Conservation (phyloP, 1,140 invertebrate species). For the Bemisia tabaci region DNA sequence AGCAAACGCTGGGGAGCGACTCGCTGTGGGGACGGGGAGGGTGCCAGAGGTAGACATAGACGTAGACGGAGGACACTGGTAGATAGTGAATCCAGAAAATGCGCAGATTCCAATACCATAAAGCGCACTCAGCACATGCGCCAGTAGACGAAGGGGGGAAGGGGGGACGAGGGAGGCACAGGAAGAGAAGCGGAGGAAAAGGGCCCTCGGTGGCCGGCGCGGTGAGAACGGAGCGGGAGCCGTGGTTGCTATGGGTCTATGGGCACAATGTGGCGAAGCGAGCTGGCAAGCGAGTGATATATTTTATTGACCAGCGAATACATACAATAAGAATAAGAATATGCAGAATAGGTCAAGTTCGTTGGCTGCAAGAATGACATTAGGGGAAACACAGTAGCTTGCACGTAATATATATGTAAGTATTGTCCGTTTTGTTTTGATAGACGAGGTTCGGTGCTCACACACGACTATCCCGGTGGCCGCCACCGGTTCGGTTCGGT, state of each 20-base stretch:
- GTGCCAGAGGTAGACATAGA: too few species aligned
- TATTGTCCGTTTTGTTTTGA: neutral
- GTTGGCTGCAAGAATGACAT: neutral
- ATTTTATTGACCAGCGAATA: neutral
- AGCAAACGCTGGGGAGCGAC: too few species aligned
- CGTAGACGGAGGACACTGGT: neutral
- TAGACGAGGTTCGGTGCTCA: neutral
- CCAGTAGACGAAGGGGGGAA: neutral
- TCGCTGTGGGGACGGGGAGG: too few species aligned
- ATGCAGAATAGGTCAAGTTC: neutral
- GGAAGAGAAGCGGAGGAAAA: too few species aligned
- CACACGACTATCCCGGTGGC: neutral
- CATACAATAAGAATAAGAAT: neutral
- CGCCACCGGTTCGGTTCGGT: neutral
- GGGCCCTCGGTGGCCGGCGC: too few species aligned
- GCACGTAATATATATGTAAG: neutral
- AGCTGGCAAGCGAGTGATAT: neutral
- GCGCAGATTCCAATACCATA: neutral
- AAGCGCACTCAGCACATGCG: neutral
- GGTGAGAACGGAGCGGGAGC: too few species aligned
- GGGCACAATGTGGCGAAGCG: neutral
- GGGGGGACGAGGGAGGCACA: neutral
- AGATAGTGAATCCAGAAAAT: neutral
- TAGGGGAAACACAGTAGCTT: neutral
- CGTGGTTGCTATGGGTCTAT: too few species aligned